A percentile compares a stretch with the other conserved stretches of the same genome.
Conservation (phyloP, 37 sponge, comb jelly and placozoan species). For the Hexactinellida sp. region DNA sequence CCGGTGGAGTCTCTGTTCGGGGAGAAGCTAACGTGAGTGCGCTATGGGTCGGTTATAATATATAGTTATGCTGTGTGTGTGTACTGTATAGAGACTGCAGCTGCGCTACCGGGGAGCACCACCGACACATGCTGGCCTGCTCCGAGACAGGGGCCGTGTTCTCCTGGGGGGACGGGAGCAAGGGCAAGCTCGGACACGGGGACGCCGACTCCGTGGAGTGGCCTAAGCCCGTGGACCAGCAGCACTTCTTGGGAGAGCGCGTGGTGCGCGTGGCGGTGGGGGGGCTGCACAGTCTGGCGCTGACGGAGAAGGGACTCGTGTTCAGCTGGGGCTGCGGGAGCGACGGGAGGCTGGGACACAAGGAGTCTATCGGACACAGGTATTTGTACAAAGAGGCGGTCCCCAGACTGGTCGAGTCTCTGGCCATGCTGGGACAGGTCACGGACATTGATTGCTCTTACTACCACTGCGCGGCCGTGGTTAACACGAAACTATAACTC, state of each 20-base stretch:
- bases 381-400: constrained; percentile 35
- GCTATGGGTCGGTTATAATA: no score
- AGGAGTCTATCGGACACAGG: constrained; percentile 44
- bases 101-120: constrained; percentile 52
- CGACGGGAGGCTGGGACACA: constrained; percentile 49
- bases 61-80: no score
- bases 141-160: constrained; percentile 41
- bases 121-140: constrained; percentile 51
- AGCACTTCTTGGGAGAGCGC: constrained; percentile 18
- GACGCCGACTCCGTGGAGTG: constrained; percentile 15
- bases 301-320: constrained; percentile 27
- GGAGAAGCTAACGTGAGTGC: background rate
- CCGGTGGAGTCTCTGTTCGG: background rate
- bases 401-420: constrained; percentile 29
- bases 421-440: background rate
- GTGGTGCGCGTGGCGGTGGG: constrained; percentile 29
- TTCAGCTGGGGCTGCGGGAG: constrained; percentile 64
- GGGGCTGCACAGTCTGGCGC: constrained; percentile 43
- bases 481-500: background rate
- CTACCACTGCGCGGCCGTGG: constrained; percentile 33
- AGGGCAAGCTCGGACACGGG: constrained; percentile 42
- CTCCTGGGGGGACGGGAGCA: constrained; percentile 69
- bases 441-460: constrained; percentile 29
- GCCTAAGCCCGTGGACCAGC: constrained; percentile 25
- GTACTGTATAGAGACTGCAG: constrained; percentile 23